These are phyloP conservation scores for Dicroscelio sp. DNA, from an alignment of 2,888 invertebrate species.

Conservation along the genomic window DNA sequence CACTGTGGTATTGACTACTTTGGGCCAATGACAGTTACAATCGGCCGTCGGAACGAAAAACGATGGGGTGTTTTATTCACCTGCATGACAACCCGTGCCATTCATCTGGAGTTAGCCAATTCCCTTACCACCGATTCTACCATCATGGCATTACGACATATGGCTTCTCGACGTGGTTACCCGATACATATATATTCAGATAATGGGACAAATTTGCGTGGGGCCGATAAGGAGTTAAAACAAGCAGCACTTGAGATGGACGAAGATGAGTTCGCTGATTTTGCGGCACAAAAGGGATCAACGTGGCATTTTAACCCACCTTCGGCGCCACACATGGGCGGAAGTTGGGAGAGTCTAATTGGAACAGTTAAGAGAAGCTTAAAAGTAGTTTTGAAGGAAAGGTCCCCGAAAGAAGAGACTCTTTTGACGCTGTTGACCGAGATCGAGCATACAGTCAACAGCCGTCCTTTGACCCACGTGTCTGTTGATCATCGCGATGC, in stretches of 20 bases:
- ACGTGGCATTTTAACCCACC: not conserved
- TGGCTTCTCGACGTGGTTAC: slow-evolving; percentile 73
- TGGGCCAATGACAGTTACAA: no score
- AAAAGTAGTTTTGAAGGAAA: slow-evolving; percentile 61
- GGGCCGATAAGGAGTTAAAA: slow-evolving; percentile 31
- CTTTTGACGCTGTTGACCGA: slow-evolving; percentile 74
- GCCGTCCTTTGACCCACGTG: slow-evolving; percentile 71
- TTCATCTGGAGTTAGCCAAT: no score
- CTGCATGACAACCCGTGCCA: no score
- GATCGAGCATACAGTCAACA: slow-evolving; percentile 57
- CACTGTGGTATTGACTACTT: no score
- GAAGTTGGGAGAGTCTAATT: slow-evolving; percentile 45
- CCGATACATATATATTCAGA: slow-evolving; percentile 13
- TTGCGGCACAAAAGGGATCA: no score
- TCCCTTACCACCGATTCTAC: no score
- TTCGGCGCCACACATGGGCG: slow-evolving; percentile 49
- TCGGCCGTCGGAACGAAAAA: no score
- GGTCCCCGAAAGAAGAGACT: slow-evolving; percentile 81
- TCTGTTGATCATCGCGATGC: slow-evolving; percentile 82
- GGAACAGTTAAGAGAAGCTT: slow-evolving; percentile 71
- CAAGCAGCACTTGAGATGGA: not conserved
- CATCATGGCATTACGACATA: not conserved
- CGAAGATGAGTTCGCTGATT: not conserved
- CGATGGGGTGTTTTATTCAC: no score
- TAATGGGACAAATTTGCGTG: slow-evolving; percentile 55